A percentile compares a stretch with the other conserved stretches of the same genome.
Conservation (phyloP, 2,888 invertebrate genomes). For the Neelides folsomi region DNA sequence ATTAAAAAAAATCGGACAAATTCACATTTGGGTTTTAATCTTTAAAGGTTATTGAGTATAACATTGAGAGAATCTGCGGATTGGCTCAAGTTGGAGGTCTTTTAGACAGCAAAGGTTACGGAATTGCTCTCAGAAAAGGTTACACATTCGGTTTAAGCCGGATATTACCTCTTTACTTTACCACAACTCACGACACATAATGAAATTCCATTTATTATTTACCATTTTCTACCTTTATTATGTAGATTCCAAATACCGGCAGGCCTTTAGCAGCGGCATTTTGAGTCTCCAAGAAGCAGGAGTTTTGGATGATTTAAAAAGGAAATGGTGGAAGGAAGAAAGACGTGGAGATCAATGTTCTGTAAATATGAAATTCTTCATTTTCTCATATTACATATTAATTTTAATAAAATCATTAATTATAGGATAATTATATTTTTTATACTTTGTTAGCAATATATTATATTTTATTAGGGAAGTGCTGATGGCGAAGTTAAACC, state of each 20-base stretch:
- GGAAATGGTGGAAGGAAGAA: conserved; percentile 95
- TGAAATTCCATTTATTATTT: conserved; percentile 5
- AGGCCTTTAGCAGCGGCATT: conserved; percentile 85
- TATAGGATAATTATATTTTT: too few species aligned
- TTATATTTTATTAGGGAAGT: too few species aligned
- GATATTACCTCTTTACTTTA: background rate
- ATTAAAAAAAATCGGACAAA: too few species aligned
- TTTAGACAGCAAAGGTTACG: conserved; percentile 88
- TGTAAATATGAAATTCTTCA: too few species aligned
- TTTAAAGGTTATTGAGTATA: conserved; percentile 65
- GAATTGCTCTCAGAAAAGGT: conserved; percentile 88
- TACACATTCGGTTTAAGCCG: conserved; percentile 37
- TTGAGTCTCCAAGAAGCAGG: conserved; percentile 92
- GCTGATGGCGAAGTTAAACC: conserved; percentile 10
- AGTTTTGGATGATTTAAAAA: conserved; percentile 78
- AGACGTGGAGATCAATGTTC: conserved; percentile 61
- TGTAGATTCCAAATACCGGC: conserved; percentile 84
- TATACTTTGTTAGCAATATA: too few species aligned
- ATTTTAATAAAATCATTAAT: too few species aligned
- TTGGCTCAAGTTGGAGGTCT: conserved; percentile 79
- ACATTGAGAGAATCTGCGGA: conserved; percentile 76
- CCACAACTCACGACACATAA: conserved; percentile 2
- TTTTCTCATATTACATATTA: too few species aligned
- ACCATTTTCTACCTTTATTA: background rate
- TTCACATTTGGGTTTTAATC: background rate